Evolutionary conservation across 2,113 vertebrate species (phyloP), one percentile per base, ranked within the genome.

Genomic region (Chionomys nivalis): DNA sequence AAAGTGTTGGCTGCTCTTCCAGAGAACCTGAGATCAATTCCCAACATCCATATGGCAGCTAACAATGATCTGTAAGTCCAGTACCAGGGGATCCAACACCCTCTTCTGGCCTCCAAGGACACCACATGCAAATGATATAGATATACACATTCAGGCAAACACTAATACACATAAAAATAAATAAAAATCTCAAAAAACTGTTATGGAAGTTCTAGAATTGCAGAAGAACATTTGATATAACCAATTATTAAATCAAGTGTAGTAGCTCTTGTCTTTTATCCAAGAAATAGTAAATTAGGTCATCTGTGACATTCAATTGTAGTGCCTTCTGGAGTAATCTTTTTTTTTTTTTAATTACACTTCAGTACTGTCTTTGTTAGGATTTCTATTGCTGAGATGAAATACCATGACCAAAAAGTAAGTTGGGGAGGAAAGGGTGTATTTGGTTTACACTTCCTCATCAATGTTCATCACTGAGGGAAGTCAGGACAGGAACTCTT

Each of bases 181-280:
- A 58, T 26, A 61, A 82, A 58, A 58, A 82, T 47, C 8, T 63
- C 24, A 23, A 24, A 42, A 24, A 42, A 72, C 2, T 39, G 93
- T 70, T 88, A 26, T 44, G 24, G 9, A 39, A 44, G 47, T 83
- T 16, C 36, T 92, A 42, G 19, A 79, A 72, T 94, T 81, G 28
- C 82, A 87, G 52, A 95, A 21, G 21, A 58, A 13, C 33, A 78
- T 86, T 89, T 93, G 82, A 73, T 7, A 66, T 86, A 83, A 92
- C 28, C 21, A 92, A 92, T 91, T 72, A 94, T 91, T 72, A 94
- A 96, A 63, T 19, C n/a, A 92, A 72, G 47, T 39, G 65, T 55
- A 90, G 33, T 61, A 0, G 49, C 26, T 83, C 85, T n/a, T 82
- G 31, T n/a, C 19, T 85, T 93, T 94, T 75, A 93, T 94, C n/a